phyloP scores from a whole-genome alignment of 2,113 vertebrate genomes.

The Toxotes jaculatrix region DNA sequence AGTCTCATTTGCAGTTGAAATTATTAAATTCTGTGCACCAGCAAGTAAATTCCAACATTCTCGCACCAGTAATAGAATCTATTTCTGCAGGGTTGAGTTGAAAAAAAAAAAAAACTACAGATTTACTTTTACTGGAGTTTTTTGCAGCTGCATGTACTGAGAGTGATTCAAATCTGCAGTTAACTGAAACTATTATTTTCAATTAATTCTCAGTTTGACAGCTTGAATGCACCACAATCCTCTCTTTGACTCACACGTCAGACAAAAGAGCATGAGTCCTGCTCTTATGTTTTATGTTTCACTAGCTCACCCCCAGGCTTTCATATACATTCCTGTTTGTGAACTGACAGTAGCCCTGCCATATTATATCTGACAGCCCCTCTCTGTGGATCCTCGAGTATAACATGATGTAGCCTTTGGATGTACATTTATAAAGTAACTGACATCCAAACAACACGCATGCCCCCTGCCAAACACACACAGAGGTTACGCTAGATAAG shows the following conservation, averaged over 20 bases:
- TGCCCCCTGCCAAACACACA: slow-evolving; percentile 17
- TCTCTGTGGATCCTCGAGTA: slow-evolving; percentile 35
- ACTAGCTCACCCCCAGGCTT: slow-evolving; percentile 55
- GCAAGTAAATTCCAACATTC: slow-evolving; percentile 40
- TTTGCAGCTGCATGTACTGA: background rate
- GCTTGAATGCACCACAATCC: slow-evolving; percentile 1
- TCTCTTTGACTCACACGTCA: slow-evolving; percentile 37
- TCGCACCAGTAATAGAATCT: slow-evolving; percentile 23
- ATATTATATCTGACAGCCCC: slow-evolving; percentile 57
- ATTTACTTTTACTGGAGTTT: background rate
- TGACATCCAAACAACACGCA: slow-evolving; percentile 13
- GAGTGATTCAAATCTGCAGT: slow-evolving; percentile 31
- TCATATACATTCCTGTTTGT: slow-evolving; percentile 44
- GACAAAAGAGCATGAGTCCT: slow-evolving; percentile 29
- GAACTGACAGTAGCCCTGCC: slow-evolving; percentile 44
- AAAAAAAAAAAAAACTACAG: background rate
- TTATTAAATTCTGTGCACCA: slow-evolving; percentile 49
- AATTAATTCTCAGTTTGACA: slow-evolving; percentile 1
- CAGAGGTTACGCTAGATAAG: slow-evolving; percentile 44
- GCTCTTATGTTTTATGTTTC: slow-evolving; percentile 23
- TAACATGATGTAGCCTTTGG: slow-evolving; percentile 48
- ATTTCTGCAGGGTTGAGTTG: background rate
- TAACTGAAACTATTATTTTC: slow-evolving; percentile 19
- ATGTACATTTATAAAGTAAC: slow-evolving; percentile 53
- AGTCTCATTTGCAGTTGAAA: slow-evolving; percentile 44